phyloP scores from a whole-genome alignment of 53 echinoderm and acorn worm species.

The Glandiceps talaboti region DNA sequence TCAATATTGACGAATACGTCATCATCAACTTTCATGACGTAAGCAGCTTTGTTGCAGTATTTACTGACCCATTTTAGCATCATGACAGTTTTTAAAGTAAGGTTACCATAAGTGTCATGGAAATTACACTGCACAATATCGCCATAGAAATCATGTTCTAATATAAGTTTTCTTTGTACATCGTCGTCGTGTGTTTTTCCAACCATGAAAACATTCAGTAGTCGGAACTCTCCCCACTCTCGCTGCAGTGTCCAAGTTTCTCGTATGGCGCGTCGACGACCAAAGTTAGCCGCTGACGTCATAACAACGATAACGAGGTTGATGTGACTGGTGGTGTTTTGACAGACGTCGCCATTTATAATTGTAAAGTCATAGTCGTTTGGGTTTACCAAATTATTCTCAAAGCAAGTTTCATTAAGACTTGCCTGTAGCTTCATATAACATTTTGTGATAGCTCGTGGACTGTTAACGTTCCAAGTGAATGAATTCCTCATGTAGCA shows the following conservation, averaged over 20 bases:
- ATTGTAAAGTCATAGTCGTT: neutral
- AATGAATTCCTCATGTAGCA: neutral
- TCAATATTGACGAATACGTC: slow-evolving; percentile 48
- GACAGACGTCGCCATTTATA: neutral
- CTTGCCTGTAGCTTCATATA: neutral
- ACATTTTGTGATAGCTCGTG: neutral
- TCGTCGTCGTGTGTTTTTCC: slow-evolving; percentile 9
- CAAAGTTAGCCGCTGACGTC: slow-evolving; percentile 28
- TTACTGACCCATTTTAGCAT: slow-evolving; percentile 64
- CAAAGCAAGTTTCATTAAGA: neutral
- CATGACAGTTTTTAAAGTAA: slow-evolving; percentile 61
- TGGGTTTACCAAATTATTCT: neutral
- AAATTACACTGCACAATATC: slow-evolving; percentile 54
- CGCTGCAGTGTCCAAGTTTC: slow-evolving; percentile 38
- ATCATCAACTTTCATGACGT: slow-evolving; percentile 75
- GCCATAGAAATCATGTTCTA: slow-evolving; percentile 26
- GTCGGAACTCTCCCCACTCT: neutral
- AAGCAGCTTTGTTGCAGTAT: slow-evolving; percentile 42
- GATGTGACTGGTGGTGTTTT: slow-evolving; percentile 5
- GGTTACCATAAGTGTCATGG: slow-evolving; percentile 52
- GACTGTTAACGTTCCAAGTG: neutral
- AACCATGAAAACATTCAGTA: slow-evolving; percentile 12
- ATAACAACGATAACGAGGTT: slow-evolving; percentile 50
- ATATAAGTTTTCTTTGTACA: slow-evolving; percentile 13
- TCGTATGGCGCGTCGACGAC: slow-evolving; percentile 36